Conservation (phyloP, 2,888 invertebrate genomes). For the Ophion slaviceki region DNA sequence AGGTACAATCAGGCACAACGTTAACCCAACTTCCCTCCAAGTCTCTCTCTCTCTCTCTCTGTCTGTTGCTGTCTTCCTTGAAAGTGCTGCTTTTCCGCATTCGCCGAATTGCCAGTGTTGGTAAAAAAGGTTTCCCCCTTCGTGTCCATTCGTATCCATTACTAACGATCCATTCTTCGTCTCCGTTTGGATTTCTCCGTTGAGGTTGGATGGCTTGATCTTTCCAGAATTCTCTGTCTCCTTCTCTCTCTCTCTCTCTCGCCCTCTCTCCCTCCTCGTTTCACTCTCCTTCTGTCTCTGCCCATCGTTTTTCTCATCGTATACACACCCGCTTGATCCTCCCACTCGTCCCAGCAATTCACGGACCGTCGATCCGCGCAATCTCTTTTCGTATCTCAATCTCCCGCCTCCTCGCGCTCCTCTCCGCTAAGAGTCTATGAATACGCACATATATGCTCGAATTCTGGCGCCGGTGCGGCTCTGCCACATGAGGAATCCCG, state of each 20-base stretch:
- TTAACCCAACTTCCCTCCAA: constrained; percentile 35
- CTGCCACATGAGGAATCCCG: too few species aligned
- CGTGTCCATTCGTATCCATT: constrained; percentile 48
- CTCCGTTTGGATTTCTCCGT: constrained; percentile 24
- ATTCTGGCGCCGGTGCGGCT: constrained; percentile 75
- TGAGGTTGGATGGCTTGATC: constrained; percentile 33
- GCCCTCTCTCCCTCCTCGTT: not conserved
- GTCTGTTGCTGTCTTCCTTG: not conserved
- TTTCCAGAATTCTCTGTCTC: constrained; percentile 17
- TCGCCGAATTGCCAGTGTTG: constrained; percentile 33
- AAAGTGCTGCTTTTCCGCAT: constrained; percentile 5
- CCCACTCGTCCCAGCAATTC: constrained; percentile 2
- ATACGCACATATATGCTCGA: constrained; percentile 36
- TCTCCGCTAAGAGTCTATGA: constrained; percentile 47
- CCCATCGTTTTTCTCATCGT: not conserved
- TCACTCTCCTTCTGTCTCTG: constrained; percentile 32
- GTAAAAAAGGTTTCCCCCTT: constrained; percentile 25
- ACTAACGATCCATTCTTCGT: constrained; percentile 40
- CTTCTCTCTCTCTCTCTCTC: not conserved
- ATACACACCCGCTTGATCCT: not conserved
- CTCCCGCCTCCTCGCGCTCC: constrained; percentile 25
- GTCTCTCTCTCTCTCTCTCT: not conserved
- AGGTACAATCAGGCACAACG: constrained; percentile 27
- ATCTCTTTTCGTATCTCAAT: constrained; percentile 26
- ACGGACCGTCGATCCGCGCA: constrained; percentile 49